These are phyloP conservation scores for Pecten maximus DNA, from an alignment of 2,888 invertebrate species.

Conservation along the genomic window DNA sequence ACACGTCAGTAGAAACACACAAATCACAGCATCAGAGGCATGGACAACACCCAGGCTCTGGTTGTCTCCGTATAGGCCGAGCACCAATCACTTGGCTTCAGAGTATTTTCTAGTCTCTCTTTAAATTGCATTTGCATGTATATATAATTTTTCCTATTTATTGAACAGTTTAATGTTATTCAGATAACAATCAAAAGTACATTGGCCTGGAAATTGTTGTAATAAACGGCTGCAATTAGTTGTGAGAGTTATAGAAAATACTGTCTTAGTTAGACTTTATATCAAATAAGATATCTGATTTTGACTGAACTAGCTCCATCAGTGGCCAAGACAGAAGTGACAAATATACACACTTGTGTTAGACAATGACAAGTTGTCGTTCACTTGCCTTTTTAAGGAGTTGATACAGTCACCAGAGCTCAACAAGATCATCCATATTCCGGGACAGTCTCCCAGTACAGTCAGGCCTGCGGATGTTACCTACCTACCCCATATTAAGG, in stretches of 20 bases:
- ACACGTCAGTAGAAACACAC: background rate
- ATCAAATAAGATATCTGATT: background rate
- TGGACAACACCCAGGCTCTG: background rate
- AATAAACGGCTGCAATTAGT: background rate
- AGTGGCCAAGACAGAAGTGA: background rate
- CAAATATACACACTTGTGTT: background rate
- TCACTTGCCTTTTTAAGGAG: slow-evolving; percentile 27
- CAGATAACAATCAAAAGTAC: background rate
- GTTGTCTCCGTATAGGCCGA: background rate
- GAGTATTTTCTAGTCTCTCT: background rate
- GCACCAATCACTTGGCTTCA: background rate
- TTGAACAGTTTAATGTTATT: background rate
- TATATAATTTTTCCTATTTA: background rate
- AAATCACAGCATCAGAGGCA: background rate
- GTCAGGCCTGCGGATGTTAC: background rate
- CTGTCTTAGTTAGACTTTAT: background rate
- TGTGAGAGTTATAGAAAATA: background rate
- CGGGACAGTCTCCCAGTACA: background rate
- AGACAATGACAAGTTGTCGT: background rate
- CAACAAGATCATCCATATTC: background rate
- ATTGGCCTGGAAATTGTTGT: background rate
- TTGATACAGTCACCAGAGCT: background rate
- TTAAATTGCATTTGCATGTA: background rate
- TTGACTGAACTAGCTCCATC: background rate
- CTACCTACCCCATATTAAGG: slow-evolving; percentile 13